phyloP scores from a whole-genome alignment of 2,888 invertebrate genomes.

The Drosophila aldrichi region DNA sequence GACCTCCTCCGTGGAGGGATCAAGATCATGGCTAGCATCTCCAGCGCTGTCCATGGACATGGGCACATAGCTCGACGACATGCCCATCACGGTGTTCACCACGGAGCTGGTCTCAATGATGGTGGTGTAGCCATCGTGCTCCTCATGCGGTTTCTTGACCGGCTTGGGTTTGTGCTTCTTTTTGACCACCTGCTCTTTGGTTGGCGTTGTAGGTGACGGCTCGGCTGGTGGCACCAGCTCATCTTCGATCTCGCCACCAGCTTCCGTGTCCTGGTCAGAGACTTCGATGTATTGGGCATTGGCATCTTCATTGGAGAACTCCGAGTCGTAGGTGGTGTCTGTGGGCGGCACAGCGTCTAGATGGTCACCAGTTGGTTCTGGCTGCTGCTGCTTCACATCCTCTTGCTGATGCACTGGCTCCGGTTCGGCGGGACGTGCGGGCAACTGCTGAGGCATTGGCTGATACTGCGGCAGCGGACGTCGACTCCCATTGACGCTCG shows the following conservation, averaged over 20 bases:
- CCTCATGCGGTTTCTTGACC: slow-evolving; percentile 50
- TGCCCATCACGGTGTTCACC: slow-evolving; percentile 76
- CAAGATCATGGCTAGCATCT: slow-evolving; percentile 58
- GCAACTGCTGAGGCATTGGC: slow-evolving; percentile 86
- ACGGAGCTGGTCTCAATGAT: slow-evolving; percentile 83
- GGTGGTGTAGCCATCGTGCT: slow-evolving; percentile 66
- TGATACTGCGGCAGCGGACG: slow-evolving; percentile 88
- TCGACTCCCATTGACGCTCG: slow-evolving; percentile 84
- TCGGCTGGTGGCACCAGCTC: slow-evolving; percentile 53
- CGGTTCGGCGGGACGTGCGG: slow-evolving; percentile 48
- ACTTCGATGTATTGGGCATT: slow-evolving; percentile 82
- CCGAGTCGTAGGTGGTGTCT: slow-evolving; percentile 80
- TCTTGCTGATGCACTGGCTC: slow-evolving; percentile 16
- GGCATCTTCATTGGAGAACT: slow-evolving; percentile 81
- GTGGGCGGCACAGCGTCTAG: slow-evolving; percentile 63
- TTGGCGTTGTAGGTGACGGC: slow-evolving; percentile 38
- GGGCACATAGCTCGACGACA: slow-evolving; percentile 78
- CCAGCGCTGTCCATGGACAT: slow-evolving; percentile 77
- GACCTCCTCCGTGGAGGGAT: slow-evolving; percentile 83
- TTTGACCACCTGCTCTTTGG: slow-evolving; percentile 82
- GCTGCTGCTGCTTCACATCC: slow-evolving; percentile 25
- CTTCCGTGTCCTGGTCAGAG: slow-evolving; percentile 75
- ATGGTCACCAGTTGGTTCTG: slow-evolving; percentile 17
- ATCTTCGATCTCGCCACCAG: slow-evolving; percentile 55
- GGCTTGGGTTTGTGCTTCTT: slow-evolving; percentile 83